Evolutionary conservation across 1,140 invertebrate genomes (phyloP).

Genomic region (Habropoda laboriosa): DNA sequence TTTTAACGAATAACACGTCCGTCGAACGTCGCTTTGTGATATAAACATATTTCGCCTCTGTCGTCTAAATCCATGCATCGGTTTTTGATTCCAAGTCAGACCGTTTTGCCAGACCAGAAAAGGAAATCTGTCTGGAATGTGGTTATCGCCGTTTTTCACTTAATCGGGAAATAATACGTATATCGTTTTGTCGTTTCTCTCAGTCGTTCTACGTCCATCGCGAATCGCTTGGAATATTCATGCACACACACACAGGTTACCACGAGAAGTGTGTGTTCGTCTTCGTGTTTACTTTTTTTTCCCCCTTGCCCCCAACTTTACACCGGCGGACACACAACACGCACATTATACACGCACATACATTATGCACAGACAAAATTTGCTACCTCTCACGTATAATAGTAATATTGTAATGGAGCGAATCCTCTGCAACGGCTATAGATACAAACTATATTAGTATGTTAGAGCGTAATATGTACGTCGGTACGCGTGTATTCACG

Average conservation of each 20-base stretch:
- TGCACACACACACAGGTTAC: constrained; percentile 11
- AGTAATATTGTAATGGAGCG: constrained; percentile 46
- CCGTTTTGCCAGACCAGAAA: neutral
- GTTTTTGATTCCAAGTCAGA: neutral
- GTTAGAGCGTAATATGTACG: constrained; percentile 63
- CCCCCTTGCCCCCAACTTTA: neutral
- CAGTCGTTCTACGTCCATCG: constrained; percentile 18
- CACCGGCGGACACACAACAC: constrained; percentile 23
- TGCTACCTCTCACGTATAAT: constrained; percentile 43
- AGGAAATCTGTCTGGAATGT: constrained; percentile 17
- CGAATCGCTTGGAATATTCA: constrained; percentile 33
- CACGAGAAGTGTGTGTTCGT: neutral
- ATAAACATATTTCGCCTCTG: neutral
- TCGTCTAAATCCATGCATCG: neutral
- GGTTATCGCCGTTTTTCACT: constrained; percentile 39
- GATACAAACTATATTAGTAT: constrained; percentile 68
- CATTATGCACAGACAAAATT: constrained; percentile 44
- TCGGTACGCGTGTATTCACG: constrained; percentile 19
- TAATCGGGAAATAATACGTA: constrained; percentile 47
- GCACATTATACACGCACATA: constrained; percentile 21
- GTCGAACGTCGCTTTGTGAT: neutral
- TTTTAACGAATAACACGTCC: neutral
- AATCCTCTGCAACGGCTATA: constrained; percentile 67
- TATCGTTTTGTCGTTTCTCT: constrained; percentile 14
- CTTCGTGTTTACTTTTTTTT: neutral